phyloP scores from a whole-genome alignment of 2,797 vertebrate genomes.

The Sternotherus odoratus region DNA sequence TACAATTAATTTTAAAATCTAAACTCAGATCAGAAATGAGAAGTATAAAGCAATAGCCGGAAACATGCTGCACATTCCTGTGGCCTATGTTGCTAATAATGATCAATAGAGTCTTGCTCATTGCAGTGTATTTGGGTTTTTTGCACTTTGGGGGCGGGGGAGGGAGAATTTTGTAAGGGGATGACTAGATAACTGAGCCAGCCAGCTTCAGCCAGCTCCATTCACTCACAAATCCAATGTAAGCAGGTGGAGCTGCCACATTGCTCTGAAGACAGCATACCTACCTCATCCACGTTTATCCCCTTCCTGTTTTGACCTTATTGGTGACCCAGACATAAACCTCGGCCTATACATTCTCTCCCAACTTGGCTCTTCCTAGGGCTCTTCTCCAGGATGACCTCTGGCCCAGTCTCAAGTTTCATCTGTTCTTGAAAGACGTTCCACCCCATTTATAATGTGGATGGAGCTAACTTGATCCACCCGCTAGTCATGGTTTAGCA shows the following conservation, averaged over 20 bases:
- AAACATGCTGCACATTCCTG: not conserved
- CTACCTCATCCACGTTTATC: not conserved
- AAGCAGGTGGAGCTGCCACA: not conserved
- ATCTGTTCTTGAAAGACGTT: not conserved
- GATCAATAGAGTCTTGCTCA: not conserved
- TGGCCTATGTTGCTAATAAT: not conserved
- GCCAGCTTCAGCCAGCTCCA: not conserved
- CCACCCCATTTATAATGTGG: not conserved
- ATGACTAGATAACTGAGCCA: not conserved
- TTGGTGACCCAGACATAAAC: not conserved
- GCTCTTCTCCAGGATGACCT: not conserved
- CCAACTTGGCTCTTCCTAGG: not conserved
- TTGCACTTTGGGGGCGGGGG: not conserved
- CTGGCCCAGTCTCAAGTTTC: not conserved
- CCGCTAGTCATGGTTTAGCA: not conserved
- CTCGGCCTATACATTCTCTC: not conserved
- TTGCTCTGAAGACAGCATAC: not conserved
- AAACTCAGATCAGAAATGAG: not conserved
- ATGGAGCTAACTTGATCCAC: not conserved
- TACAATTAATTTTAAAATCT: not conserved
- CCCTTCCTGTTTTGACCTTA: not conserved
- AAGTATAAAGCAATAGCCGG: not conserved
- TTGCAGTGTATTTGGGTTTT: not conserved
- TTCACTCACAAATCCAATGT: not conserved
- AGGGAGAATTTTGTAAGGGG: not conserved